Evolutionary conservation across 2,113 vertebrate genomes (phyloP).

Genomic region (Ceratotherium simum): DNA sequence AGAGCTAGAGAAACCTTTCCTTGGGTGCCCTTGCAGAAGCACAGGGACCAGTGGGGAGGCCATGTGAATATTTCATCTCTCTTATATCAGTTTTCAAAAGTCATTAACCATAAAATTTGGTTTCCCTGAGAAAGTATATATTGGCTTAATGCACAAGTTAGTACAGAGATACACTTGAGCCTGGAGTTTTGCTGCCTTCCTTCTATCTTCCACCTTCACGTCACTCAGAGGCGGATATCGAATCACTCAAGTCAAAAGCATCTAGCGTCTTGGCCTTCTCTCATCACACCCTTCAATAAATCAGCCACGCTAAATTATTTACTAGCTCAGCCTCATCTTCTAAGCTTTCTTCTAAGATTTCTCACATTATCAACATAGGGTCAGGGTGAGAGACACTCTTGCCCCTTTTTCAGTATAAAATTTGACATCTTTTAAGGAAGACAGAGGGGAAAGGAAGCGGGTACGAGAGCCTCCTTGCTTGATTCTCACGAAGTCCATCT

Average conservation of each 20-base stretch:
- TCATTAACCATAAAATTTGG: neutral
- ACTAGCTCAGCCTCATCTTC: neutral
- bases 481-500: neutral
- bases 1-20: neutral
- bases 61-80: neutral
- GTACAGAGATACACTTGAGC: neutral
- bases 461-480: too few relatives aligned
- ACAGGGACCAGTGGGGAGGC: too few relatives aligned
- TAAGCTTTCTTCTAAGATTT: neutral
- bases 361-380: neutral
- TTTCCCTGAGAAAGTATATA: neutral
- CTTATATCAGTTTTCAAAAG: constrained; percentile 1
- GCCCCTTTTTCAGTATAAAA: neutral
- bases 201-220: neutral
- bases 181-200: neutral
- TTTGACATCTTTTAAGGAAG: neutral
- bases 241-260: neutral
- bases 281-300: neutral
- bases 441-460: neutral
- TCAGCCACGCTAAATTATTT: neutral
- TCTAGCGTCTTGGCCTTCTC: neutral
- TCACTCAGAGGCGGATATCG: neutral
- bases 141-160: neutral
- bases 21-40: neutral
- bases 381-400: neutral